Base-by-base conservation (phyloP, 2,888 invertebrate species). In the Megalurothrips usitatus region DNA sequence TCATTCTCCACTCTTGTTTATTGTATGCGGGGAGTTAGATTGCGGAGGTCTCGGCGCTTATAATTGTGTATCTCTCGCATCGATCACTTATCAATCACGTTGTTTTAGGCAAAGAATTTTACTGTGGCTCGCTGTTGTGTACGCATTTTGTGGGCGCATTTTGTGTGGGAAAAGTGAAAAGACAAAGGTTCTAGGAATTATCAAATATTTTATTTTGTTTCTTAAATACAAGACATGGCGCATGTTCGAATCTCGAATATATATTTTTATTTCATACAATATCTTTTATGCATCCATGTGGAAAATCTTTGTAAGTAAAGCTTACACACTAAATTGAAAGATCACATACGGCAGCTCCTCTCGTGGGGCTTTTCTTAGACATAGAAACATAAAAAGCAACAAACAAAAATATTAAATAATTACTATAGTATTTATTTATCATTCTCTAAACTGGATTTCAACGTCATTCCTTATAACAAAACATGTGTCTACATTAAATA, bases 331-430 rank as follows among this genome's bases (percentile, higher is more conserved):
- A 75, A 26, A 23, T 19, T 12, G 68, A 26, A 75, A 75, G 68
- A 75, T 75, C 68, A 75, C 68, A 75, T 75, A 75, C 26, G 12
- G 26, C 23, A 75, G 68, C 68, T n/a, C 68, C 9, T 26, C 12
- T 75, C 68, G 23, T 43, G 34, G 23, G 68, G 68, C 68, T 75
- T 26, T 43, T 75, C 68, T 75, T 75, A 75, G 26, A 75, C 68
- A 75, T 75, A 75, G 23, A 75, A 75, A 75, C 68, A 75, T 43
- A 43, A 43, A 75, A 75, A 23, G 68, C 68, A 75, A 75, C 68
- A 75, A 75, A 26, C 23, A 43, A 43, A 43, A 75, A 75, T 68
- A 75, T 75, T 75, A 75, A 75, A 75, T 75, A 68, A 68, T 68
- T 23, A 26, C 26, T 26, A 75, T 58, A 58, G 14, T 58, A 58